Base-by-base conservation (phyloP, 2,113 vertebrate species). In the Fulmarus glacialis region DNA sequence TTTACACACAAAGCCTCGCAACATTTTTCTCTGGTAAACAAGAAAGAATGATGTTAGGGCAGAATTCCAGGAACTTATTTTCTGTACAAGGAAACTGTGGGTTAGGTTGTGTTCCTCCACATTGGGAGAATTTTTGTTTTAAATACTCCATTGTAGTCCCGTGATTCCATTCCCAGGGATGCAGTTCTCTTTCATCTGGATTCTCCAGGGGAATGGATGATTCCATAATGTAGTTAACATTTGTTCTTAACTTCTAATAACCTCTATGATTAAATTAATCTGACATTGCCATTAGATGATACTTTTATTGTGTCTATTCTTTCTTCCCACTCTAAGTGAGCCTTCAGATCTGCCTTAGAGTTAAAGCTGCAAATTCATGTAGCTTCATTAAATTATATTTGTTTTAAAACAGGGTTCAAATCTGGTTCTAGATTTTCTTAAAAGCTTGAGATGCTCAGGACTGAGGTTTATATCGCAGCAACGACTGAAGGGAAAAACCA, bases 1-100 rank as follows among this genome's bases (percentile, higher is more conserved):
- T 95, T 97, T 93, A 88, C 78, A 94, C 63, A 93, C 83, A 95
- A 72, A 75, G 77, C 45, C 66, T 92, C 93, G 94, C 96, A 95
- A 93, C 79, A 78, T 72, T 89, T 47, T 97, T 24, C 87, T 91
- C 88, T 86, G 74, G 85, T 97, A 94, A 97, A 93, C 66, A 96
- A 88, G 70, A 71, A 94, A 80, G 92, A 96, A 97, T 89, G 74
- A 90, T 55, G 48, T 70, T 80, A 93, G 93, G 86, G 79, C 48
- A 95, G 82, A 91, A 94, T 82, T 77, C 58, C n/a, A 90, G 82
- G 82, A 90, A 93, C 48, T 93, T 90, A 38, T 48, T 93, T 84
- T 80, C 59, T 60, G 78, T 83, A 26, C 32, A 89, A 60, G 95
- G 90, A 94, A 94, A 66, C n/a, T 64, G 80, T 72, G 71, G 50